A percentile compares a stretch with the other conserved stretches of the same genome.
phyloP scores from a whole-genome alignment of 1,140 invertebrate species.

The Zaprionus inermis region DNA sequence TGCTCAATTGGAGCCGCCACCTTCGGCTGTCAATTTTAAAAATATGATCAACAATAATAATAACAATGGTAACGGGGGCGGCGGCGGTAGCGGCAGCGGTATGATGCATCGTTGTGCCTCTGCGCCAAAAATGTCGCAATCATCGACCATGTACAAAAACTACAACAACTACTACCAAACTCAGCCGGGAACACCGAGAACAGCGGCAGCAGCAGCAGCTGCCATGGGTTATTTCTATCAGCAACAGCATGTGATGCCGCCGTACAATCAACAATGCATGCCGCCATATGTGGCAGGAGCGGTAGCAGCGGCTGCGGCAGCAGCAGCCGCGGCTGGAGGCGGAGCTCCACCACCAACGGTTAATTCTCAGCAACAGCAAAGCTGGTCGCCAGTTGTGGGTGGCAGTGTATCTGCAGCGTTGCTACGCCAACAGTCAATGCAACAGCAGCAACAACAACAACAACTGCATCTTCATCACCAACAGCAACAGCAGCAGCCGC shows the following conservation, averaged over 20 bases:
- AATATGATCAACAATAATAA: constrained; percentile 59
- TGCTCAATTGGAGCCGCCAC: constrained; percentile 20
- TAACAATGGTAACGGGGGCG: constrained; percentile 41
- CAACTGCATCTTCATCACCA: constrained; percentile 54
- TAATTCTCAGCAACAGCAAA: constrained; percentile 74
- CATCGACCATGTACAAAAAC: constrained; percentile 59
- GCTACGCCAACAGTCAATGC: constrained; percentile 71
- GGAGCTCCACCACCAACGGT: constrained; percentile 18
- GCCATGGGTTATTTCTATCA: constrained; percentile 64
- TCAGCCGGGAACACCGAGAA: constrained; percentile 27
- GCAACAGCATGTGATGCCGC: constrained; percentile 27
- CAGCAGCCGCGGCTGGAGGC: constrained; percentile 17
- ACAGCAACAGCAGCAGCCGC: constrained; percentile 46
- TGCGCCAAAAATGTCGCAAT: constrained; percentile 71
- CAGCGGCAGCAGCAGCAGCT: constrained; percentile 32
- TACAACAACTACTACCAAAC: constrained; percentile 68
- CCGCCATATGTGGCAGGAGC: constrained; percentile 50
- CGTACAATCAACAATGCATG: constrained; percentile 64
- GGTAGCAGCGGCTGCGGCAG: constrained; percentile 4
- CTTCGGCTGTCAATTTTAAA: constrained; percentile 43
- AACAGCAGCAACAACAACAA: constrained; percentile 61
- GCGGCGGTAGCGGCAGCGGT: not conserved
- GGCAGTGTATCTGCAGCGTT: constrained; percentile 74
- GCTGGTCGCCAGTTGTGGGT: constrained; percentile 79
- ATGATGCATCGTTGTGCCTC: constrained; percentile 67